Evolutionary conservation across 92 coral and sea anemone species (phyloP).

Genomic region (Galaxea fascicularis): DNA sequence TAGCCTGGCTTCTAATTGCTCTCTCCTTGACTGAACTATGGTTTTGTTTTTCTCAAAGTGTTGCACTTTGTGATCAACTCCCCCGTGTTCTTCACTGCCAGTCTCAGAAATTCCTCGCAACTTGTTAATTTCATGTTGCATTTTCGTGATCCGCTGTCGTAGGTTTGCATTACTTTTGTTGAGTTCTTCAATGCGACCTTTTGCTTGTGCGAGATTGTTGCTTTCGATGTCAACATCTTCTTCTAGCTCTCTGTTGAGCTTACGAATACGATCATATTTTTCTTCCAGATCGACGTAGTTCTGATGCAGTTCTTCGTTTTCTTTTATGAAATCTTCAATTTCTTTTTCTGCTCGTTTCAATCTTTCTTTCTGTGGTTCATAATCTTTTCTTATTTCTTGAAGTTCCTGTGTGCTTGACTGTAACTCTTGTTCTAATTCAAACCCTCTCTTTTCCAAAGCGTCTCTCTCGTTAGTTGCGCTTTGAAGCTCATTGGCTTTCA

Average conservation of each 20-base stretch:
- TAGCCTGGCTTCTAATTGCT: constrained; percentile 50
- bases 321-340: constrained; percentile 18
- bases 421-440: constrained; percentile 26
- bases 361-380: background rate
- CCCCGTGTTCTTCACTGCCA: constrained; percentile 14
- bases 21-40: constrained; percentile 24
- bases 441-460: constrained; percentile 4
- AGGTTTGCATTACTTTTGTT: constrained; percentile 26
- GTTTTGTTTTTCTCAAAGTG: constrained; percentile 22
- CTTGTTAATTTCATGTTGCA: constrained; percentile 42
- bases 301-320: constrained; percentile 46
- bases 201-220: constrained; percentile 27
- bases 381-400: background rate
- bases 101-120: constrained; percentile 10
- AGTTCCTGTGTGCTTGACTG: constrained; percentile 4
- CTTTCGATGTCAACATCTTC: constrained; percentile 51
- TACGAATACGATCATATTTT: constrained; percentile 44
- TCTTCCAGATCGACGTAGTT: constrained; percentile 46
- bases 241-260: constrained; percentile 42
- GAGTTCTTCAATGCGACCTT: constrained; percentile 25
- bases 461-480: background rate
- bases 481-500: constrained; percentile 9
- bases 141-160: constrained; percentile 16
- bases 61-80: background rate
- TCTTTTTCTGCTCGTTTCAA: constrained; percentile 24